Evolutionary conservation across 2,113 vertebrate genomes (phyloP), one percentile per base, ranked within the genome.

Genomic region (Trochalopteron elliotii): DNA sequence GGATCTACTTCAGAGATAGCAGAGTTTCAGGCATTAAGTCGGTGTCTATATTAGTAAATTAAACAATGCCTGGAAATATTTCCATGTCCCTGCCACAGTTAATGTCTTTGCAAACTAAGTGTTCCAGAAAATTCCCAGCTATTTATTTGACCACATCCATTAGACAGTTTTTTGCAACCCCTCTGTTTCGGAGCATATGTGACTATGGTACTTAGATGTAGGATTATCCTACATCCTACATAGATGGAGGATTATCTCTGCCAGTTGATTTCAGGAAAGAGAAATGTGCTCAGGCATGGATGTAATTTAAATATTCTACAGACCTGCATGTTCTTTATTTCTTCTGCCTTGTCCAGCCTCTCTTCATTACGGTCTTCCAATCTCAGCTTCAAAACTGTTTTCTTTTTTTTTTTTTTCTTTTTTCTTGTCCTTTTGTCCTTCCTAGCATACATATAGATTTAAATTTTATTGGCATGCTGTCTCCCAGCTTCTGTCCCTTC

Each of bases 1-100:
- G 55, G 52, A 77, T 74, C 55, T 61, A 16, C 88, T 87, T 92
- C 61, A 96, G 83, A 94, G 87, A 71, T 56, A 63, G 37, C 86
- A 92, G 70, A 80, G 52, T 90, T 94, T 94, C 87, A 91, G 76
- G 83, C 77, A 56, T 71, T 74, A 88, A 89, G 86, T 59, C 79
- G 4, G 5, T 74, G 21, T 61, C 64, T 86, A 1, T 83, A 83
- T 94, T 83, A 86, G 71, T 80, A 95, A 94, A 83, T 74, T 85
- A 87, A 87, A 55, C 17, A 89, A 44, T 68, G 18, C n/a, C 60
- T 80, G 59, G 50, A 90, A 88, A 42, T 95, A 70, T 59, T 96
- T 90, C 33, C 19, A 59, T 28, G 30, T 76, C 18, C 85, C 28
- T 88, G 70, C 50, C 16, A 35, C 20, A 61, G 33, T 80, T 85